Evolutionary conservation across 2,888 invertebrate species (phyloP), one percentile per base, ranked within the genome.

Genomic region (Hydriomena furcata): DNA sequence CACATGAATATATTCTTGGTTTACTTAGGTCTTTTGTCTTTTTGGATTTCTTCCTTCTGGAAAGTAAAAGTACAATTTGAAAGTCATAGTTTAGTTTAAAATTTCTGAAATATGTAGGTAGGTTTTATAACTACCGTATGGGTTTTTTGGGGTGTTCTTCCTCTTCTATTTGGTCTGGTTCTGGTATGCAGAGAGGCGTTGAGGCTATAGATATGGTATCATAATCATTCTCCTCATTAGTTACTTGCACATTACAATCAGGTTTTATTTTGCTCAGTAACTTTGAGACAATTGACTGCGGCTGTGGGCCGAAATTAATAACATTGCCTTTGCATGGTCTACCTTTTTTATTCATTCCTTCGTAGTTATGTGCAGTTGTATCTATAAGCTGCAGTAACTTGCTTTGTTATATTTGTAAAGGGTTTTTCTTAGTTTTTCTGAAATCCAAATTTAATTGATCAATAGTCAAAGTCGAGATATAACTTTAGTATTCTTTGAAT

Each of bases 1-100:
- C 79, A 73, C 93, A 93, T 13, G 68, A 56, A 71, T 82, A 90
- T 82, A 78, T 56, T 86, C 90, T 67, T 88, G 88, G 21, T 76
- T 73, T 60, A 80, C 82, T 60, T 76, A 68, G 66, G 87, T 88
- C 43, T 84, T 77, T 47, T 80, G 73, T 40, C 85, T 76, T 41
- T 27, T 17, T 41, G 17, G 7, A n/a, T 17, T 35, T 37, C 10
- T 30, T 40, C 25, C 27, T 32, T 25, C 59, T 59, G 54, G 76
- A 79, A 52, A 47, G 52, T 52, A 52, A 36, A 20, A 36, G 5
- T 24, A 27, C 21, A 34, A 3, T 17, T 17, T 17, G n/a, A n/a
- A n/a, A n/a, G n/a, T n/a, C n/a, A n/a, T n/a, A n/a, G n/a, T n/a
- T n/a, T n/a, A n/a, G n/a, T n/a, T n/a, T n/a, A n/a, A n/a, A n/a